Conservation (phyloP, 2,113 vertebrate genomes). For the Pseudorhombus dupliciocellatus region DNA sequence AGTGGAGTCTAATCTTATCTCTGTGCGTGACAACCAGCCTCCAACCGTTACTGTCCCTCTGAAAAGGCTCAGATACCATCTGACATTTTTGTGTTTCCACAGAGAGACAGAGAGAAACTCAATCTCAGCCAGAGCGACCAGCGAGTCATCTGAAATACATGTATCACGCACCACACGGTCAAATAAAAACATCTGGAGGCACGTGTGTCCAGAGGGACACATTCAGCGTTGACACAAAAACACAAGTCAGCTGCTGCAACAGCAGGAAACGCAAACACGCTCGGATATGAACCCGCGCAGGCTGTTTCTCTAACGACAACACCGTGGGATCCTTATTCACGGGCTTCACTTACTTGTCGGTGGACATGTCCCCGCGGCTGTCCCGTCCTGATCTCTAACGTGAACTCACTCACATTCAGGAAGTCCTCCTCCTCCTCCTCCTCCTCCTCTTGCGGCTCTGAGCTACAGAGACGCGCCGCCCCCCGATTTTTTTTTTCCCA, state of each 20-base stretch:
- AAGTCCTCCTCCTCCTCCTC: slow-evolving; percentile 47
- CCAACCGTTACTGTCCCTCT: slow-evolving; percentile 3
- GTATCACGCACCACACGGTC: neutral
- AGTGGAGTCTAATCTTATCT: slow-evolving; percentile 18
- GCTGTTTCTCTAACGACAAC: neutral
- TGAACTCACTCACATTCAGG: slow-evolving; percentile 48
- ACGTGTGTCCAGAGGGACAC: neutral
- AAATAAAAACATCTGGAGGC: neutral
- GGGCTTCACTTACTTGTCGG: slow-evolving; percentile 41
- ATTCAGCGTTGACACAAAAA: neutral
- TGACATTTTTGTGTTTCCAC: slow-evolving; percentile 2
- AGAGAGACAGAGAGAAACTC: neutral
- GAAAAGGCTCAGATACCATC: neutral
- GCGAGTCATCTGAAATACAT: too few species aligned
- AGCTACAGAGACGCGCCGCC: slow-evolving; percentile 33
- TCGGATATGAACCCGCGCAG: too few species aligned
- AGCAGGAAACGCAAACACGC: neutral
- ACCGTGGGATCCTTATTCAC: too few species aligned
- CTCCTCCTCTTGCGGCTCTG: neutral
- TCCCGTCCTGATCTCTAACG: slow-evolving; percentile 8
- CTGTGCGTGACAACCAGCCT: slow-evolving; percentile 11
- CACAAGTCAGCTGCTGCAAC: neutral
- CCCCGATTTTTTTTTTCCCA: slow-evolving; percentile 13
- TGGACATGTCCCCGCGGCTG: slow-evolving; percentile 25
- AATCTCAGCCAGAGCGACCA: neutral